Conservation (phyloP, 2,113 vertebrate genomes). For the Cryptoleucopteryx plumbea region DNA sequence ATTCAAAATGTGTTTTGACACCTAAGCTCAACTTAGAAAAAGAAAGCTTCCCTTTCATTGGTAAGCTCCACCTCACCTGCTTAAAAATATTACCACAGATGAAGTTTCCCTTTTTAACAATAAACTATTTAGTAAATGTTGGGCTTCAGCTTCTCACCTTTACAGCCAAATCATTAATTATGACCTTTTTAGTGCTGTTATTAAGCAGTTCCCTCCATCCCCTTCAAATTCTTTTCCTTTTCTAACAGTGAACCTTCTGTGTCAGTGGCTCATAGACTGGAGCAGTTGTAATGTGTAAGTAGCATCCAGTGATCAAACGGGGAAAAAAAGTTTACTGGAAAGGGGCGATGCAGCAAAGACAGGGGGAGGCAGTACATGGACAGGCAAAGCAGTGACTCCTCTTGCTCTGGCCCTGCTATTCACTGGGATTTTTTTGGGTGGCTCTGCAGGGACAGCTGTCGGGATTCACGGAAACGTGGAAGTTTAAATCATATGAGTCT, state of each 20-base stretch:
- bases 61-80: neutral
- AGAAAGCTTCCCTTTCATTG: constrained; percentile 44
- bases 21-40: neutral
- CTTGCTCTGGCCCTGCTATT: neutral
- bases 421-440: neutral
- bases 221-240: constrained; percentile 1
- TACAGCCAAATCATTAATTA: constrained; percentile 37
- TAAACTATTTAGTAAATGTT: constrained; percentile 33
- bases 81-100: neutral
- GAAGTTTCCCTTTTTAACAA: constrained; percentile 39
- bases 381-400: neutral
- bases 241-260: constrained; percentile 42
- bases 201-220: neutral
- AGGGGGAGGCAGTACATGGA: no score
- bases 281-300: neutral
- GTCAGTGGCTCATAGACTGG: neutral
- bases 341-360: no score
- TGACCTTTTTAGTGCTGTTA: constrained; percentile 3
- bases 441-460: neutral
- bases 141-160: constrained; percentile 5
- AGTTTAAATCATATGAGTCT: neutral
- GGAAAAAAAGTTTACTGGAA: no score
- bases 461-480: neutral
- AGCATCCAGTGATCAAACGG: neutral
- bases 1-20: constrained; percentile 11